Evolutionary conservation across 1,140 invertebrate species (phyloP).

Genomic region (Drosophila kikkawai): DNA sequence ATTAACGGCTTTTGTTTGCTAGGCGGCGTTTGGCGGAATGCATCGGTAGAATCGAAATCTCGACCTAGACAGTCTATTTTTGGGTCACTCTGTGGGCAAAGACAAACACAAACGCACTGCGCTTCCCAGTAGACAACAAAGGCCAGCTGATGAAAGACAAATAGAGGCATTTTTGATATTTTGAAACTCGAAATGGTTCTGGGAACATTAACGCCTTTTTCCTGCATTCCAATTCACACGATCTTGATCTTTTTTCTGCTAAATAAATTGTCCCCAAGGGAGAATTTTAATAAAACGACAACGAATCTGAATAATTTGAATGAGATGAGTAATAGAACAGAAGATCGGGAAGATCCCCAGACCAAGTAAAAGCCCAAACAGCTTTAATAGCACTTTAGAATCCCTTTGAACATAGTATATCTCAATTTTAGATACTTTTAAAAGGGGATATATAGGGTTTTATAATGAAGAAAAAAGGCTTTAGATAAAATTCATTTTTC

Average conservation of each 20-base stretch:
- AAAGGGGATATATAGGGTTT: too few relatives aligned
- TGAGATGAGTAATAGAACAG: too few relatives aligned
- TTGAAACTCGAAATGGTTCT: conserved; percentile 9
- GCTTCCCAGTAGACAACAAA: conserved; percentile 36
- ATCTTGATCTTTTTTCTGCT: background rate
- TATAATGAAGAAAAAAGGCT: background rate
- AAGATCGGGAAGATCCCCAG: background rate
- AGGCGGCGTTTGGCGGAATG: conserved; percentile 13
- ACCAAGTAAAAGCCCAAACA: too few relatives aligned
- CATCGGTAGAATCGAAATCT: conserved; percentile 2
- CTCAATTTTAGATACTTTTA: fast-evolving
- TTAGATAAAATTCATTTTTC: background rate
- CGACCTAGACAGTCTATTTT: conserved; percentile 61
- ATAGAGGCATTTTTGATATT: conserved; percentile 10
- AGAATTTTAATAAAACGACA: too few relatives aligned
- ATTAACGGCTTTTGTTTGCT: conserved; percentile 40
- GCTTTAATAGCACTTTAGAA: background rate
- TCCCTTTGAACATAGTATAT: too few relatives aligned
- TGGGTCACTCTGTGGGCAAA: conserved; percentile 52
- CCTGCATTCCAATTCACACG: conserved; percentile 25
- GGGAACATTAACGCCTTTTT: background rate
- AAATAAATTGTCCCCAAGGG: background rate
- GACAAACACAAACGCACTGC: conserved; percentile 1
- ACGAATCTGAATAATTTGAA: too few relatives aligned
- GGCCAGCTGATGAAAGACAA: conserved; percentile 25